phyloP scores from a whole-genome alignment of 2,113 vertebrate genomes.

The Phrynosoma platyrhinos region DNA sequence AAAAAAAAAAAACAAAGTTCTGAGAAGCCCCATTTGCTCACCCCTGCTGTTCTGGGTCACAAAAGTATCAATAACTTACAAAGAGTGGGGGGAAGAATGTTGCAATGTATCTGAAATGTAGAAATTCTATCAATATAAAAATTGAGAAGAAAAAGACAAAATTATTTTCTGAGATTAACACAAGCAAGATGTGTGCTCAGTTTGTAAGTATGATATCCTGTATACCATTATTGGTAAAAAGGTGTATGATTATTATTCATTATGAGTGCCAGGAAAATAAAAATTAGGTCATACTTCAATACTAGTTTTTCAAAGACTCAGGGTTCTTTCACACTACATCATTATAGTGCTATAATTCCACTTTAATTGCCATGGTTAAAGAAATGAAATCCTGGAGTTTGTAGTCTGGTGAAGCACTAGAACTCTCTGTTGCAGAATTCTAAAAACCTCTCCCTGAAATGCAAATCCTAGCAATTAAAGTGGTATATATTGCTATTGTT shows the following conservation, averaged over 20 bases:
- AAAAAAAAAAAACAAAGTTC: background rate
- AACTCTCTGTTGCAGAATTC: too few relatives aligned
- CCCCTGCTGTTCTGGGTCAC: background rate
- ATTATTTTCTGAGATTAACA: background rate
- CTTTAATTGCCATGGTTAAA: too few relatives aligned
- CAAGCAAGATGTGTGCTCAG: background rate
- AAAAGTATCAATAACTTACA: background rate
- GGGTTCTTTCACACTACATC: too few relatives aligned
- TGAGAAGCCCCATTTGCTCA: too few relatives aligned
- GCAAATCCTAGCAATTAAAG: too few relatives aligned
- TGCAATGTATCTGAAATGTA: too few relatives aligned
- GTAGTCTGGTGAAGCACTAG: too few relatives aligned
- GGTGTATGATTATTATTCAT: background rate
- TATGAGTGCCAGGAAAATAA: background rate
- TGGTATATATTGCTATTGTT: too few relatives aligned
- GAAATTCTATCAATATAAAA: background rate
- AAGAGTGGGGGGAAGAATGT: background rate
- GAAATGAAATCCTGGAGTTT: too few relatives aligned
- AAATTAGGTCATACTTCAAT: background rate
- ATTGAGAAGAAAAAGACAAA: background rate
- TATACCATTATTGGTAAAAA: background rate
- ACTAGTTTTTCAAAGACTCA: background rate
- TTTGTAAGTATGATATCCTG: background rate
- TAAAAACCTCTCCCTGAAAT: too few relatives aligned
- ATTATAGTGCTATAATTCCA: too few relatives aligned